A percentile compares a stretch with the other conserved stretches of the same genome.
Evolutionary conservation across 2,797 vertebrate species (phyloP).

Genomic region (Amniataba percoides): DNA sequence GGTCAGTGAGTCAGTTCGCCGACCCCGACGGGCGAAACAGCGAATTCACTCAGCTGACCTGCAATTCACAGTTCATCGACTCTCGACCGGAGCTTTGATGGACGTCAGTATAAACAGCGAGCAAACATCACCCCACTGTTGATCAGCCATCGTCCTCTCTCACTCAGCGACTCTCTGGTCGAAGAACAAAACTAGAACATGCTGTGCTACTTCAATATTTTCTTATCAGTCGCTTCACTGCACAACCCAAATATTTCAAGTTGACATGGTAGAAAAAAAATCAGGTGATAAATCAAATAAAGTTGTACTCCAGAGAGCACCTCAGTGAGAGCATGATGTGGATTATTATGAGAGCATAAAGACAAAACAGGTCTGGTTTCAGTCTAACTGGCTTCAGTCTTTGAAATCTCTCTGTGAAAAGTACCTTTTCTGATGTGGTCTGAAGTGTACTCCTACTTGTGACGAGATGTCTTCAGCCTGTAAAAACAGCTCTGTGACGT

Average conservation of each 20-base stretch:
- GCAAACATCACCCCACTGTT: constrained; percentile 2
- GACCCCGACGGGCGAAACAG: constrained; percentile 15
- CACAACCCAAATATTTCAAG: background rate
- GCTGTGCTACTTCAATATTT: background rate
- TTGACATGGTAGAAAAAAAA: background rate
- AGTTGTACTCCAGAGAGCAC: background rate
- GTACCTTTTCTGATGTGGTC: background rate
- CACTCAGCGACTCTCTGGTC: background rate
- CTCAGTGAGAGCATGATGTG: background rate
- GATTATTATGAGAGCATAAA: background rate
- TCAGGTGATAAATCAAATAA: too few species aligned
- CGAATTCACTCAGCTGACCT: constrained; percentile 6
- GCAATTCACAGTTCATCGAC: constrained; percentile 42
- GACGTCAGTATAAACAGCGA: constrained; percentile 33
- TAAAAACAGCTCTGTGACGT: background rate
- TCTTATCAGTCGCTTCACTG: background rate
- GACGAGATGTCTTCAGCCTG: background rate
- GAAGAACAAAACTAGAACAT: background rate
- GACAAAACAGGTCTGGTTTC: background rate
- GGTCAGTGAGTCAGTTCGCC: constrained; percentile 54
- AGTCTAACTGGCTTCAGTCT: background rate
- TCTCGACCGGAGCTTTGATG: constrained; percentile 25
- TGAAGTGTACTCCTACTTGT: background rate
- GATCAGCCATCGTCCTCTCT: background rate
- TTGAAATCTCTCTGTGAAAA: background rate